phyloP scores from a whole-genome alignment of 2,113 vertebrate species.

The Neomonachus schauinslandi region DNA sequence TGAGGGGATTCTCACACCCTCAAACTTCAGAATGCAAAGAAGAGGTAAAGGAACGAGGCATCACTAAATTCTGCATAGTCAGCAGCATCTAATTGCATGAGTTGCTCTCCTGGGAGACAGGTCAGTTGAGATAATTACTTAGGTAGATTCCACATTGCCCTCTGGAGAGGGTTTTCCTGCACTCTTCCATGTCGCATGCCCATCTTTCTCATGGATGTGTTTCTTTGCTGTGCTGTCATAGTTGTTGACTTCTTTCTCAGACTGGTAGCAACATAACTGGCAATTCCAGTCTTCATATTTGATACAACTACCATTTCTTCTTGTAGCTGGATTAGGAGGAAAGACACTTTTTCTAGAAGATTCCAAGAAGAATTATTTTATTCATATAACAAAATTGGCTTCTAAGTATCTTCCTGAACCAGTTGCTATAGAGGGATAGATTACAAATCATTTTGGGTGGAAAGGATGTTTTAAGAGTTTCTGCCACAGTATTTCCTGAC shows the following conservation, averaged over 20 bases:
- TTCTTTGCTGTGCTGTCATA: not conserved
- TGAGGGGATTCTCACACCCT: not conserved
- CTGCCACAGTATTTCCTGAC: not conserved
- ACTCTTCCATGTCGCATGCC: rapidly evolving
- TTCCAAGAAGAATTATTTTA: not conserved
- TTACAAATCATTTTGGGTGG: not conserved
- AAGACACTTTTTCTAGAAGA: not conserved
- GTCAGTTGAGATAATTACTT: not conserved
- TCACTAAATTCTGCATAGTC: not conserved
- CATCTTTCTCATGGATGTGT: not conserved
- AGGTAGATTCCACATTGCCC: not conserved
- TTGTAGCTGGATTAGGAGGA: not conserved
- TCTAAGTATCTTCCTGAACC: not conserved
- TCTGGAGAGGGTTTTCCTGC: not conserved
- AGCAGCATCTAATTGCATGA: not conserved
- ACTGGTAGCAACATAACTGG: not conserved
- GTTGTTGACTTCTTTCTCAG: not conserved
- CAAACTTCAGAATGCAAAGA: not conserved
- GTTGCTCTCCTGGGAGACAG: not conserved
- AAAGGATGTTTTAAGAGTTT: not conserved
- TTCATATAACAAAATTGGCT: not conserved
- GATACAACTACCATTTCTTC: not conserved
- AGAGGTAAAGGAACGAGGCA: not conserved
- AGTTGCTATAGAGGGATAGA: not conserved
- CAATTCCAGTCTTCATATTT: not conserved